A percentile compares a stretch with the other conserved stretches of the same genome.
phyloP scores from a whole-genome alignment of 2,797 vertebrate genomes.

The Lithobates sylvaticus region DNA sequence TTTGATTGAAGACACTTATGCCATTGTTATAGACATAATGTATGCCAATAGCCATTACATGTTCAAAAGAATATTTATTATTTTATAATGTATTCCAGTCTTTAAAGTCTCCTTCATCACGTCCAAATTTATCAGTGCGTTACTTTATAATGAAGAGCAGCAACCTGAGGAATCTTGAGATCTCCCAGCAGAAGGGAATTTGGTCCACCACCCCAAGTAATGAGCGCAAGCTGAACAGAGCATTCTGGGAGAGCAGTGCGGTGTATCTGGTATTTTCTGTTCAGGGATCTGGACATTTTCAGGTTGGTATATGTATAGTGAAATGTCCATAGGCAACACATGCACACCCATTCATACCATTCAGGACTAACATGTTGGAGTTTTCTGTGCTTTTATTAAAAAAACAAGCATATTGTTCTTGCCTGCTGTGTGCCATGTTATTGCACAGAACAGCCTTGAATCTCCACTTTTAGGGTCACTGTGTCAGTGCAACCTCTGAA shows the following conservation, averaged over 20 bases:
- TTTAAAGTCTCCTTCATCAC: slow-evolving; percentile 75
- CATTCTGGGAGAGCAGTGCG: slow-evolving; percentile 80
- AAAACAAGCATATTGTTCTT: no score
- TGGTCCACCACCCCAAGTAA: slow-evolving; percentile 91
- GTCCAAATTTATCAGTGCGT: slow-evolving; percentile 73
- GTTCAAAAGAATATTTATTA: not conserved
- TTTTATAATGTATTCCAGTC: slow-evolving; percentile 68
- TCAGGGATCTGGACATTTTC: slow-evolving; percentile 92
- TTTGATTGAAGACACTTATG: no score
- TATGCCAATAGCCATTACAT: not conserved
- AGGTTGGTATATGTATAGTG: slow-evolving; percentile 76
- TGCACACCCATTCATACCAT: no score
- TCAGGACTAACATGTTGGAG: no score
- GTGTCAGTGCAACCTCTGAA: no score
- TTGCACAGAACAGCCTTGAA: no score
- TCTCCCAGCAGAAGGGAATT: slow-evolving; percentile 90
- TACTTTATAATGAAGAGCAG: slow-evolving; percentile 97
- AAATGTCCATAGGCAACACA: not conserved
- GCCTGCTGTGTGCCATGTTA: no score
- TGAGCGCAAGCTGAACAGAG: slow-evolving; percentile 84
- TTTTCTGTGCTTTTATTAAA: no score
- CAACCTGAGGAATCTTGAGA: slow-evolving; percentile 87
- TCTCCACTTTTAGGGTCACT: no score
- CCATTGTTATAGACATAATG: no score
- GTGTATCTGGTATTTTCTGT: slow-evolving; percentile 93